Evolutionary conservation across 2,797 vertebrate genomes (phyloP).

Genomic region (Alectoris magna): DNA sequence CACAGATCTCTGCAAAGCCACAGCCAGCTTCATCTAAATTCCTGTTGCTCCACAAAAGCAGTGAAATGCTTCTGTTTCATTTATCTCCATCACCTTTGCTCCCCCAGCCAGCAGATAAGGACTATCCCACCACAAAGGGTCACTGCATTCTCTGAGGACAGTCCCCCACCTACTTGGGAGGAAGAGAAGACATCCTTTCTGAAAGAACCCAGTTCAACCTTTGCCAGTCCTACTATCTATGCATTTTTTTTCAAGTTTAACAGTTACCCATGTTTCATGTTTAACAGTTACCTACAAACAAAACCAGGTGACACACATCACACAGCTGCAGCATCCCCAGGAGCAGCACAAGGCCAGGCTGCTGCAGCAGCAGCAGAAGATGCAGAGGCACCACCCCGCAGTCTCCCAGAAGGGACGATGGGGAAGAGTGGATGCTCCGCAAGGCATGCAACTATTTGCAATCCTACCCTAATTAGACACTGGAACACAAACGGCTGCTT

Average conservation of each 20-base stretch:
- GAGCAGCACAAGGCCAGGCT: fast-evolving
- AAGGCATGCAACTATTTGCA: neutral
- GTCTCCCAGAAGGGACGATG: neutral
- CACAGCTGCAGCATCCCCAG: neutral
- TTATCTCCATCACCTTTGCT: neutral
- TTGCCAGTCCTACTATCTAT: neutral
- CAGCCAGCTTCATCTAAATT: neutral
- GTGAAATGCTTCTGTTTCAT: neutral
- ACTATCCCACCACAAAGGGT: neutral
- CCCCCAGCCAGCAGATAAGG: neutral
- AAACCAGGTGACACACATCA: fast-evolving
- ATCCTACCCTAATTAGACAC: neutral
- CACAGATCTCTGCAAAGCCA: neutral
- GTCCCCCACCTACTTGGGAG: neutral
- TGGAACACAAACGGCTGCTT: neutral
- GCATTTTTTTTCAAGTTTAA: neutral
- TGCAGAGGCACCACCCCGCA: fast-evolving
- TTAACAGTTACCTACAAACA: neutral
- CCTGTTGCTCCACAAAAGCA: neutral
- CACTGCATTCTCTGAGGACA: neutral
- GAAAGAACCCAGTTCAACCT: neutral
- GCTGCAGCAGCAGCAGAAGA: neutral
- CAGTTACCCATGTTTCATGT: neutral
- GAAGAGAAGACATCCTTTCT: neutral
- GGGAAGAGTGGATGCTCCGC: neutral